Evolutionary conservation across 2,113 vertebrate species (phyloP).

Genomic region (Grammomys surdaster): DNA sequence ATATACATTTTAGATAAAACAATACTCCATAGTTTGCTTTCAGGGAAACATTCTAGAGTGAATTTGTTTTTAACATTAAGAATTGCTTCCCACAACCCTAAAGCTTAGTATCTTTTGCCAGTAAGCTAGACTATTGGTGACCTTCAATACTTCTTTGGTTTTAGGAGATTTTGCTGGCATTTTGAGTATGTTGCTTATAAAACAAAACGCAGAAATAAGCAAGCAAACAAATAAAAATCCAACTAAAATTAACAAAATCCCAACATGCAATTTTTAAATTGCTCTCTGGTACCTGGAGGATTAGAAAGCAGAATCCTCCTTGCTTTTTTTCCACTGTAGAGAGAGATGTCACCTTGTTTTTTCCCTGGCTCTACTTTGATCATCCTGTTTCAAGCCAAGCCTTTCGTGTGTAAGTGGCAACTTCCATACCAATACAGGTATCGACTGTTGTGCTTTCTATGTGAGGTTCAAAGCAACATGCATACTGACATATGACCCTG

Average conservation of each 20-base stretch:
- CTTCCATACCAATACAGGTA: no score
- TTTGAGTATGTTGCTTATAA: background rate
- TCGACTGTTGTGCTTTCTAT: background rate
- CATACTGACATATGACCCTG: background rate
- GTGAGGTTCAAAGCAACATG: background rate
- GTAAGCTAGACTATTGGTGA: background rate
- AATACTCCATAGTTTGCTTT: constrained; percentile 26
- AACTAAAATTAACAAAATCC: background rate
- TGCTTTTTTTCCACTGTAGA: background rate
- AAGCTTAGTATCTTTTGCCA: background rate
- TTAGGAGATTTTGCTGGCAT: background rate
- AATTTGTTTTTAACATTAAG: constrained; percentile 29
- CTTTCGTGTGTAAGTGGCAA: background rate
- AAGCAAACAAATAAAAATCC: background rate
- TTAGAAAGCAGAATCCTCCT: background rate
- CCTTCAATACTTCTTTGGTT: background rate
- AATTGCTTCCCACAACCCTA: background rate
- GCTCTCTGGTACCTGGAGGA: background rate
- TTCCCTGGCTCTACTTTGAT: background rate
- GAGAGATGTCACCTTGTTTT: background rate
- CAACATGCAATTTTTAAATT: background rate
- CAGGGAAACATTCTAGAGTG: background rate
- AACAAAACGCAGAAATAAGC: background rate
- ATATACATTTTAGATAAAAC: background rate
- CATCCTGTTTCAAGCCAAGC: background rate